Percentiles rank a stretch among this genome's conserved stretches.
Conservation (phyloP, 2,113 vertebrate species). For the Ciconia stormi region DNA sequence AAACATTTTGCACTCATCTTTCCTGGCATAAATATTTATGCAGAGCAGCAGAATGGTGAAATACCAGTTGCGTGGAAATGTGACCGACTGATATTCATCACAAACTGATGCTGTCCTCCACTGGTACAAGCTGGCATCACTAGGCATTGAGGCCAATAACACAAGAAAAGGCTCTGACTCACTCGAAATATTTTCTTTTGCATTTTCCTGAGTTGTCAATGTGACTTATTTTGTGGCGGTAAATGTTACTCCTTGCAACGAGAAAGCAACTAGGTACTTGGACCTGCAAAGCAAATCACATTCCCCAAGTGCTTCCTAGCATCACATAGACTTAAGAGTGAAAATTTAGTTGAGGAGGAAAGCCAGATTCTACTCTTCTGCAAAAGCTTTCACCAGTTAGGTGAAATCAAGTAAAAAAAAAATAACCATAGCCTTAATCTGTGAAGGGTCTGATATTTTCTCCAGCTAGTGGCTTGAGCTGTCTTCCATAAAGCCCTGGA, state of each 20-base stretch:
- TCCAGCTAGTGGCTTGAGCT: background rate
- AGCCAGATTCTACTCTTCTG: background rate
- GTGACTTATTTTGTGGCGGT: background rate
- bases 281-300: background rate
- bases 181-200: background rate
- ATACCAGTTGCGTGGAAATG: background rate
- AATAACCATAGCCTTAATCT: background rate
- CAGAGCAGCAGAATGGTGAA: background rate
- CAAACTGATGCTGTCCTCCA: background rate
- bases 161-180: background rate
- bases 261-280: background rate
- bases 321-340: background rate
- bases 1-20: background rate
- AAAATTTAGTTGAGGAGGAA: background rate
- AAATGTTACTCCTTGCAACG: background rate
- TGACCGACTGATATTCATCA: background rate
- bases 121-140: background rate
- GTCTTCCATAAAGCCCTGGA: background rate
- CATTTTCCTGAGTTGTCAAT: background rate
- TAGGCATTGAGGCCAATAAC: background rate
- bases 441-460: background rate
- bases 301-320: background rate
- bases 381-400: background rate
- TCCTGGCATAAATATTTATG: background rate
- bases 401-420: background rate